These are phyloP conservation scores for Marronus borbonicus DNA, from an alignment of 2,888 invertebrate genomes.

Conservation along the genomic window DNA sequence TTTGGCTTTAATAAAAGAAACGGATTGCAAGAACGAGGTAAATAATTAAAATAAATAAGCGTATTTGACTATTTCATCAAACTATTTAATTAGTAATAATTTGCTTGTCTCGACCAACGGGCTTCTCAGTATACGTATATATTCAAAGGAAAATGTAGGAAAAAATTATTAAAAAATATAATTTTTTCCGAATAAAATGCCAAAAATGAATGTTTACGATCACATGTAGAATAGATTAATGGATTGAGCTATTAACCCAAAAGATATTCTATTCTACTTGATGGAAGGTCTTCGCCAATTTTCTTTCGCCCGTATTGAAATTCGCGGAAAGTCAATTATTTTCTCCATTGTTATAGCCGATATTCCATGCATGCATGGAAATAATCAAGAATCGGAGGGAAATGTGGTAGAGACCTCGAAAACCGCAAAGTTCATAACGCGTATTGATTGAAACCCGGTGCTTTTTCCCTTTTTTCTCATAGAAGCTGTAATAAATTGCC, in stretches of 20 bases:
- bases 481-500: constrained; percentile 15
- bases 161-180: too few relatives aligned
- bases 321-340: constrained; percentile 3
- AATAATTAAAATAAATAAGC: too few relatives aligned
- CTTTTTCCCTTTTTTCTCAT: neutral
- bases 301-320: neutral
- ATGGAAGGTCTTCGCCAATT: neutral
- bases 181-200: neutral
- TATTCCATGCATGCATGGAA: neutral
- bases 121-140: too few relatives aligned
- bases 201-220: neutral
- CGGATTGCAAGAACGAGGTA: too few relatives aligned
- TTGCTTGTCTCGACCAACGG: too few relatives aligned
- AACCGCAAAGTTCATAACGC: neutral
- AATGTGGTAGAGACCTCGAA: neutral
- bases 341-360: neutral
- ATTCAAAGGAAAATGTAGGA: too few relatives aligned
- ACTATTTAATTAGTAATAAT: too few relatives aligned
- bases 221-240: neutral
- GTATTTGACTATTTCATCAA: too few relatives aligned
- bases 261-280: constrained; percentile 8
- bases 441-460: neutral
- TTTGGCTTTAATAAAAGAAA: too few relatives aligned
- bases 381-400: neutral
- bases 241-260: neutral